Conservation (phyloP, 2,113 vertebrate genomes). For the Cryptotis parvus region DNA sequence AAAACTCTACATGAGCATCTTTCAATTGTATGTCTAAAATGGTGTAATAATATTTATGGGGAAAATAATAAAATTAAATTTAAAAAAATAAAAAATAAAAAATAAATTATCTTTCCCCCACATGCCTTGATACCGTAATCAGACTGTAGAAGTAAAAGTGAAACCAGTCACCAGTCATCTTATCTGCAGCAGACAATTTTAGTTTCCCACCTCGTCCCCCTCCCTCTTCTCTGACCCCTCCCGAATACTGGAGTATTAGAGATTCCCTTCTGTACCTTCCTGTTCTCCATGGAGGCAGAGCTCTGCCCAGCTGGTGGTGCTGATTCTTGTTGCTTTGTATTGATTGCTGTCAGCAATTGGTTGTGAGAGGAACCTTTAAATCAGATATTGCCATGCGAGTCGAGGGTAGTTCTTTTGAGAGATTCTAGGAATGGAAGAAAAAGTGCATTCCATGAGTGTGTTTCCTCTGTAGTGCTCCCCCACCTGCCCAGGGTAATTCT, state of each 20-base stretch:
- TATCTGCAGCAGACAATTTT: not conserved
- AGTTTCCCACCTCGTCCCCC: not conserved
- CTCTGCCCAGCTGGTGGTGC: not conserved
- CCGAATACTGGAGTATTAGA: not conserved
- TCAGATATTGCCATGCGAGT: not conserved
- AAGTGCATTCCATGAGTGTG: not conserved
- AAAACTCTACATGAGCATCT: too few species aligned
- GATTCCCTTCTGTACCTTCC: not conserved
- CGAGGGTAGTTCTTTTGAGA: not conserved
- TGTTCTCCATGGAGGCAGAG: not conserved
- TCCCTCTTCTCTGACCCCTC: not conserved
- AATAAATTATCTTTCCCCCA: not conserved
- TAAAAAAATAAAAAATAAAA: too few species aligned
- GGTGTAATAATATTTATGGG: too few species aligned
- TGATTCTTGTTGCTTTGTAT: not conserved
- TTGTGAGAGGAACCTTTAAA: not conserved
- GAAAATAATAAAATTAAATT: too few species aligned
- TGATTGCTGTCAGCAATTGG: not conserved
- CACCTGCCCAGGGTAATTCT: not conserved
- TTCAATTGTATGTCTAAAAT: too few species aligned
- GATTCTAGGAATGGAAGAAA: not conserved
- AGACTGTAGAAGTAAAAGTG: not conserved
- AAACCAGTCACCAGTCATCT: not conserved
- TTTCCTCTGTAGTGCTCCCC: rapidly evolving
- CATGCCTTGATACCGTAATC: not conserved